phyloP scores from a whole-genome alignment of 2,888 invertebrate genomes.

The Deilephila porcellus region DNA sequence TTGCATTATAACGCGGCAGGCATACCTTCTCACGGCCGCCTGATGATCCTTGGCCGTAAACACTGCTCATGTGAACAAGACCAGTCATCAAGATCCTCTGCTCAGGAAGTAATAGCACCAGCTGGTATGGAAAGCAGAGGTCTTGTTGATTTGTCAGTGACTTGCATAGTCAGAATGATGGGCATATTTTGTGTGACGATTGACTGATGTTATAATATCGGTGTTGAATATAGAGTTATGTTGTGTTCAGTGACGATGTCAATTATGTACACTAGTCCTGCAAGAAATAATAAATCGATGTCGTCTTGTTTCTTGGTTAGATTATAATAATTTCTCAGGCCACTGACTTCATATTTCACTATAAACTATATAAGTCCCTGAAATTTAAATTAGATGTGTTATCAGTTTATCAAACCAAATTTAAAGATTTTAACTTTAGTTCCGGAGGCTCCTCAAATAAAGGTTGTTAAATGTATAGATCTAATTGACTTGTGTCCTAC shows the following conservation, averaged over 20 bases:
- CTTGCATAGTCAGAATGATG: slow-evolving; percentile 17
- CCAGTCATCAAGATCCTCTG: background rate
- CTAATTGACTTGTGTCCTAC: too few relatives aligned
- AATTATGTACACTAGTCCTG: background rate
- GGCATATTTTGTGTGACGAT: background rate
- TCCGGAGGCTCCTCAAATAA: too few relatives aligned
- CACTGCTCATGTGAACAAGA: background rate
- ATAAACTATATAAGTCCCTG: too few relatives aligned
- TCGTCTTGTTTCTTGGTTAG: too few relatives aligned
- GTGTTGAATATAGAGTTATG: background rate
- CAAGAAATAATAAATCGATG: too few relatives aligned
- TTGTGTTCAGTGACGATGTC: background rate
- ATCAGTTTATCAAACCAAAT: too few relatives aligned
- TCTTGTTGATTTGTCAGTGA: slow-evolving; percentile 8
- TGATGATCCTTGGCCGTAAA: slow-evolving; percentile 25
- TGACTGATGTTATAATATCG: background rate
- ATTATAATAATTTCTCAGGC: too few relatives aligned
- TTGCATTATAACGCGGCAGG: slow-evolving; percentile 17
- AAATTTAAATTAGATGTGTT: too few relatives aligned
- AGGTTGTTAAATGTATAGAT: too few relatives aligned
- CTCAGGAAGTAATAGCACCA: background rate
- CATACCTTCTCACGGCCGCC: slow-evolving; percentile 23
- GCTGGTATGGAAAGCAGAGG: background rate
- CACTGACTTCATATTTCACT: too few relatives aligned
- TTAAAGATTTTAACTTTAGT: too few relatives aligned